Evolutionary conservation across 2,113 vertebrate genomes (phyloP).

Genomic region (Halichoerus grypus): DNA sequence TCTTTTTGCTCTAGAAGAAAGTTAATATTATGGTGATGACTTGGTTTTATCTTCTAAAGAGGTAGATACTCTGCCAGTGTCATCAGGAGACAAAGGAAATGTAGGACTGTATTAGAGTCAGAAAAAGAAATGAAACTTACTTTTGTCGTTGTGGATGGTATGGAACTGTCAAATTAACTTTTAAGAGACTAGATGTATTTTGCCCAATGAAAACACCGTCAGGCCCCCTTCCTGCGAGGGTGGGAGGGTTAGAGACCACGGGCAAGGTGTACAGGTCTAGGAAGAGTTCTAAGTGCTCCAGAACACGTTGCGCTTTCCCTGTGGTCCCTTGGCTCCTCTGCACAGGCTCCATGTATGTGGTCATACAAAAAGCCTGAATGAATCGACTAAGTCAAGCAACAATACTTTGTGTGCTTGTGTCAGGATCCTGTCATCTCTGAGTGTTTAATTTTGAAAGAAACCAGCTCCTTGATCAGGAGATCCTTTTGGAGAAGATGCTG

Average conservation of each 20-base stretch:
- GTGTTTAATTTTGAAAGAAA: constrained; percentile 65
- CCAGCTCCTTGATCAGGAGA: constrained; percentile 6
- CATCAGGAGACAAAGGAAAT: constrained; percentile 16
- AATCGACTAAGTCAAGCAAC: neutral
- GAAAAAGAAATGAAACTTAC: constrained; percentile 23
- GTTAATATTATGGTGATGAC: neutral
- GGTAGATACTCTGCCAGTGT: neutral
- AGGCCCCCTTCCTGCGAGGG: neutral
- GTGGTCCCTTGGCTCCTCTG: neutral
- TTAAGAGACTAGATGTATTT: neutral
- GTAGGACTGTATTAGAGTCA: neutral
- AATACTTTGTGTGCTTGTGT: neutral
- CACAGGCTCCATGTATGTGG: neutral
- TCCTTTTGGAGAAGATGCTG: constrained; percentile 44
- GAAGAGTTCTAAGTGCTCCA: neutral
- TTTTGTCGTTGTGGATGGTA: neutral
- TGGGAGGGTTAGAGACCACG: neutral
- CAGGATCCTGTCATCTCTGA: constrained; percentile 7
- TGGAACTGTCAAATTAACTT: constrained; percentile 8
- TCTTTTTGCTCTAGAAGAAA: constrained; percentile 11
- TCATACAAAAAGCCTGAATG: neutral
- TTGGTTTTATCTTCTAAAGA: neutral
- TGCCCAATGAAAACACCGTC: neutral
- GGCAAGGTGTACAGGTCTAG: neutral
- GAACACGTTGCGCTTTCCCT: neutral